phyloP scores from a whole-genome alignment of 2,797 vertebrate genomes.

The Arnoldichthys spilopterus region DNA sequence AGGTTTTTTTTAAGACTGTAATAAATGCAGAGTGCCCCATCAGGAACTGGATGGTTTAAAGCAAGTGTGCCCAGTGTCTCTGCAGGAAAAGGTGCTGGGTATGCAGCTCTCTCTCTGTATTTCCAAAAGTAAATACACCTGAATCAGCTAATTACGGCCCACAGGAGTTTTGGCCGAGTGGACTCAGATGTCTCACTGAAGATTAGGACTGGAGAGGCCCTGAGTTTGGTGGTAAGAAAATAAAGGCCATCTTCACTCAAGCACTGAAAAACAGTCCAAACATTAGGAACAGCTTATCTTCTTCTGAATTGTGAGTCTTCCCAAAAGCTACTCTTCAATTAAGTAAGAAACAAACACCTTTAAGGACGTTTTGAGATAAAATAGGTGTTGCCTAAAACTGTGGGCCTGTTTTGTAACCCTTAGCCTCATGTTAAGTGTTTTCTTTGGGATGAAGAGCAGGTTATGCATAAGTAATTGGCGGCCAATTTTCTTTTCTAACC shows the following conservation, averaged over 20 bases:
- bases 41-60: slow-evolving; percentile 22
- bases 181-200: slow-evolving; percentile 10
- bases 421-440: neutral
- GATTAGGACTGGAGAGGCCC: neutral
- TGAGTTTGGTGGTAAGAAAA: neutral
- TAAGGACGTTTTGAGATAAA: neutral
- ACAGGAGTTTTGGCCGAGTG: slow-evolving; percentile 20
- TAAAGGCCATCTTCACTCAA: slow-evolving; percentile 6
- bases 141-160: slow-evolving; percentile 32
- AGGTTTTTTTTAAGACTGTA: slow-evolving; percentile 32
- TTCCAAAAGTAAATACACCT: slow-evolving; percentile 26
- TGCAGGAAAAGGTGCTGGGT: slow-evolving; percentile 5
- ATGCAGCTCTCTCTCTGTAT: neutral
- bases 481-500: too few relatives aligned
- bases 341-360: neutral
- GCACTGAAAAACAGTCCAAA: neutral
- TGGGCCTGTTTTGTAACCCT: neutral
- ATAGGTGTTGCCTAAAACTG: neutral
- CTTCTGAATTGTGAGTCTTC: neutral
- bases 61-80: neutral
- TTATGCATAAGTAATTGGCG: too few relatives aligned
- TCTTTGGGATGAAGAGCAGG: neutral
- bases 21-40: slow-evolving; percentile 36
- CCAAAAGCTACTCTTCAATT: too few relatives aligned
- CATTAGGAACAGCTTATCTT: neutral